These are phyloP conservation scores for Coracopsis vasa DNA, from an alignment of 2,113 vertebrate species.

Conservation along the genomic window DNA sequence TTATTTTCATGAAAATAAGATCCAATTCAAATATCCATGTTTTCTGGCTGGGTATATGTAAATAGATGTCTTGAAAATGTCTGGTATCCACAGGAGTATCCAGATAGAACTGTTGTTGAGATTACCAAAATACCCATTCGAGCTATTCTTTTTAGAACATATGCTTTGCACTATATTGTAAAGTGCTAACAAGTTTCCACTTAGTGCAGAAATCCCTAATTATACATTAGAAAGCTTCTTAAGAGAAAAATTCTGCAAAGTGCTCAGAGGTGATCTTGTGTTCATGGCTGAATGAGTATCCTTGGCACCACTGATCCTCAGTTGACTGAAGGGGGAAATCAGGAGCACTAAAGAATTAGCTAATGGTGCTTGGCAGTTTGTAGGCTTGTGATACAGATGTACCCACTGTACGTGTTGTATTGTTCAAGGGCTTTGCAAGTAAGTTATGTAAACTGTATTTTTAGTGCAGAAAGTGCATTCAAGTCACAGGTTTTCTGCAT, in stretches of 20 bases:
- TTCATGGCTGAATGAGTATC: conserved; percentile 35
- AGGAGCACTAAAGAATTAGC: background rate
- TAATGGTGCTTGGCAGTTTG: background rate
- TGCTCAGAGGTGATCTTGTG: background rate
- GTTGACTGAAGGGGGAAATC: background rate
- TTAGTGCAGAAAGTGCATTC: background rate
- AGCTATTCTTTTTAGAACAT: background rate
- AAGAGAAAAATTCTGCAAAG: conserved; percentile 14
- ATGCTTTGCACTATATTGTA: background rate
- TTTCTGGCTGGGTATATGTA: background rate
- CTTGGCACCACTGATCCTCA: conserved; percentile 37
- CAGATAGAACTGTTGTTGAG: background rate
- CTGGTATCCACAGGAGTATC: background rate
- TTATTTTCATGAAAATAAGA: conserved; percentile 52
- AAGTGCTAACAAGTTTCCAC: conserved; percentile 13
- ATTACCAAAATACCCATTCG: background rate
- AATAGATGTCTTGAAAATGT: background rate
- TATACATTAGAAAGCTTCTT: conserved; percentile 16
- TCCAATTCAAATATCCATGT: background rate
- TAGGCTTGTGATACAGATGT: background rate
- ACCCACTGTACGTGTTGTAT: background rate
- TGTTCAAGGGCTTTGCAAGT: conserved; percentile 10
- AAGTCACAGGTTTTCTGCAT: conserved; percentile 23
- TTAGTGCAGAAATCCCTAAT: conserved; percentile 35
- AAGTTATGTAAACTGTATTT: background rate